Conservation (phyloP, 2,888 invertebrate species). For the Cataglyphis albicans region DNA sequence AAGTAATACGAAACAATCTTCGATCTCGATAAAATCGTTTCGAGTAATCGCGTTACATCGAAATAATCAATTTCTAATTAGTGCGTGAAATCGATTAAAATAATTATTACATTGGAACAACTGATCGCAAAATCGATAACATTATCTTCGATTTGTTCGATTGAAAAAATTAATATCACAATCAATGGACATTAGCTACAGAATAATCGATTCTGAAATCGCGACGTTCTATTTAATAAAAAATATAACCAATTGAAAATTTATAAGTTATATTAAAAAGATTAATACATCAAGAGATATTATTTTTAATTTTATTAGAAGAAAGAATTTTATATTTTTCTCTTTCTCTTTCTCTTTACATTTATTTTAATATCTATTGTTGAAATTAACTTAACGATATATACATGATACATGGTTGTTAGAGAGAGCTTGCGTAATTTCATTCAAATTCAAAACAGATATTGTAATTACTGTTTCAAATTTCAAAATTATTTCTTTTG, state of each 20-base stretch:
- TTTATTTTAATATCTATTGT: not conserved
- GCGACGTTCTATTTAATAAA: not conserved
- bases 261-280: not conserved
- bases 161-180: not conserved
- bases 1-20: not conserved
- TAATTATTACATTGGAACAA: not conserved
- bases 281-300: not conserved
- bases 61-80: not conserved
- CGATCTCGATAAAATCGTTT: not conserved
- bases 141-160: not conserved
- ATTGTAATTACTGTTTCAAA: not conserved
- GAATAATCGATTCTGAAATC: not conserved
- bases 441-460: not conserved
- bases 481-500: not conserved
- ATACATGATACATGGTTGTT: not conserved
- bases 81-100: not conserved
- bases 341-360: not conserved
- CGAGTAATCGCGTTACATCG: conserved; percentile 4
- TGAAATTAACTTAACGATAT: not conserved
- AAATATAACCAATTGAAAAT: not conserved
- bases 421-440: not conserved
- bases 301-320: not conserved
- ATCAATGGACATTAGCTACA: not conserved
- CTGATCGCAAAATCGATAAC: not conserved
- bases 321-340: not conserved